Base-by-base conservation (phyloP, 2,888 invertebrate species). In the Drosophila nr. perissopoda region DNA sequence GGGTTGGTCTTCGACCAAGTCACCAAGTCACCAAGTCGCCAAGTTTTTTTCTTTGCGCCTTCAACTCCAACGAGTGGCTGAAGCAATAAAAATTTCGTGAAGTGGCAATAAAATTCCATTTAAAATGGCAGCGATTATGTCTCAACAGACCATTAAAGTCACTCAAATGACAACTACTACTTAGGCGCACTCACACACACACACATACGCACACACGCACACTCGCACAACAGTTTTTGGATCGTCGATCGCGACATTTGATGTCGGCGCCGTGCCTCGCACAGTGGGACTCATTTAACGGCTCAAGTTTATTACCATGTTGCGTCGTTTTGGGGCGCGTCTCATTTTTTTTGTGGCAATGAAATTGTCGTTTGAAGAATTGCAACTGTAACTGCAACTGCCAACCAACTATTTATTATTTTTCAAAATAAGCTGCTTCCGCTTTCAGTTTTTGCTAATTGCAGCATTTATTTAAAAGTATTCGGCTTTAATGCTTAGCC, bases 121-220 rank as follows among this genome's bases (percentile, higher is more conserved):
- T 92, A 92, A 92, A 92, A 92, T 92, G 92, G 92, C 92, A 92
- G 91, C 92, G 92, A 92, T 92, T 92, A 92, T 92, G 92, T 92
- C 92, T 92, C 92, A 92, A 92, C 92, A 92, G 92, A 92, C 92
- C 92, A 92, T 92, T 92, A 92, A 92, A 91, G 92, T 92, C 92
- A 91, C 89, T 91, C 88, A 91, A 92, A 91, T 90, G 92, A 91
- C 91, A 91, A 92, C 91, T 91, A 91, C 91, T 91, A 91, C 90
- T 91, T 90, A 89, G 88, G 82, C 89, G 80, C 90, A 78, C 78
- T 68, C 70, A 53, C 58, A 70, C 83, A 72, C 66, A 53, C 65
- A 69, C 79, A 64, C 58, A 49, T 71, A 1, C 27, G 7, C 27
- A 25, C 25, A 18, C 27, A 6, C 54, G 3, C 63, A 53, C 73